Percentiles rank a stretch among this genome's conserved stretches.
These are phyloP conservation scores for Gymnocypris eckloni DNA, from an alignment of 2,797 vertebrate species.

Conservation along the genomic window DNA sequence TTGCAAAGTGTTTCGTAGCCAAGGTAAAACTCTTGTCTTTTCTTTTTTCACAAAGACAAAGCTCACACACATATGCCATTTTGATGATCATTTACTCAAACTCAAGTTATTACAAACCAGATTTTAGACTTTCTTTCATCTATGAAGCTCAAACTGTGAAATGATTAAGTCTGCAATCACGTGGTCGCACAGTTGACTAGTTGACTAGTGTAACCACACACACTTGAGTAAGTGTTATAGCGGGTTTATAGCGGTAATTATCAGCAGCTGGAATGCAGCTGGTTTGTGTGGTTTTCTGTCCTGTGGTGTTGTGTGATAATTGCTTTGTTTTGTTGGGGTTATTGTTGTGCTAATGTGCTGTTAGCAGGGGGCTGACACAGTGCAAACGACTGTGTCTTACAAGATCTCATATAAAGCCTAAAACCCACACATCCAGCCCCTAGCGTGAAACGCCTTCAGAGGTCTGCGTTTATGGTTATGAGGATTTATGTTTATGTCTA, in stretches of 20 bases:
- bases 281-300: constrained; percentile 3
- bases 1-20: constrained; percentile 97
- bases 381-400: not conserved
- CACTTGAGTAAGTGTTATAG: not conserved
- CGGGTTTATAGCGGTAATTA: constrained; percentile 28
- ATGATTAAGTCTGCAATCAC: not conserved
- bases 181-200: not conserved
- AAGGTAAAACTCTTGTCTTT: constrained; percentile 83
- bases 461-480: not conserved
- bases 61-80: not conserved
- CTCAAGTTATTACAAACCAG: not conserved
- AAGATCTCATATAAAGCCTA: not conserved
- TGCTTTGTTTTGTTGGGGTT: constrained; percentile 27
- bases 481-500: not conserved
- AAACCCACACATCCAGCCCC: not conserved
- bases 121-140: not conserved
- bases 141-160: not conserved
- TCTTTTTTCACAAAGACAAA: not conserved
- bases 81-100: not conserved
- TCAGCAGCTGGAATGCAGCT: constrained; percentile 21
- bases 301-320: not conserved
- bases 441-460: constrained; percentile 54
- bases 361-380: constrained; percentile 29
- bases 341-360: constrained; percentile 61
- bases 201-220: constrained; percentile 3